These are phyloP conservation scores for Mallotus villosus DNA, from an alignment of 2,797 vertebrate species.

Conservation along the genomic window DNA sequence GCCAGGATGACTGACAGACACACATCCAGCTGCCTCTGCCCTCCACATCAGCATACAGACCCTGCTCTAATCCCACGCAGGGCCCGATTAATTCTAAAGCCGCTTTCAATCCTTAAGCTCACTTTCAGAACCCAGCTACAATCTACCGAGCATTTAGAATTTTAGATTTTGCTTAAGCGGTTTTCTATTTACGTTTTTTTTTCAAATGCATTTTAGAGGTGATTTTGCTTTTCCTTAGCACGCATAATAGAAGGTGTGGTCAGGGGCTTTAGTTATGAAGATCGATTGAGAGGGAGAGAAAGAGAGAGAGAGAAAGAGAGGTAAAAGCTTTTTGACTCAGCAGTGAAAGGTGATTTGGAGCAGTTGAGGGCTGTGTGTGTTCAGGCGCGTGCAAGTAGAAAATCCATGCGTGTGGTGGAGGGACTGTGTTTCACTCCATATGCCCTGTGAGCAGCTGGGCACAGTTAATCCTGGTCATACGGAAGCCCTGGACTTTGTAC, in stretches of 20 bases:
- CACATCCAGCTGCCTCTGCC: slow-evolving; percentile 33
- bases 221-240: background rate
- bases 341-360: background rate
- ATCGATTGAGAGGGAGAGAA: background rate
- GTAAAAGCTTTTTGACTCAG: background rate
- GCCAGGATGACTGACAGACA: slow-evolving; percentile 28
- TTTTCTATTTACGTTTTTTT: background rate
- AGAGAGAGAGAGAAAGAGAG: background rate
- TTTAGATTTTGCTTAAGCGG: slow-evolving; percentile 32
- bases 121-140: slow-evolving; percentile 62
- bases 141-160: slow-evolving; percentile 32
- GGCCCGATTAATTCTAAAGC: slow-evolving; percentile 76
- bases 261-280: background rate
- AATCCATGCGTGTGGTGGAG: too few species aligned
- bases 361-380: background rate
- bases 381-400: slow-evolving; percentile 4
- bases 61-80: slow-evolving; percentile 70
- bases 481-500: background rate
- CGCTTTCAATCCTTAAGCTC: slow-evolving; percentile 70
- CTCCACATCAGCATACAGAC: slow-evolving; percentile 49
- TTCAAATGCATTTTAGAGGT: background rate
- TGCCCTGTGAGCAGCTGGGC: background rate
- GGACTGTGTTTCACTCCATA: background rate
- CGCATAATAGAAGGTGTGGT: background rate
- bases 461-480: background rate